Evolutionary conservation across 2,113 vertebrate genomes (phyloP).

Genomic region (Tiliqua scincoides): DNA sequence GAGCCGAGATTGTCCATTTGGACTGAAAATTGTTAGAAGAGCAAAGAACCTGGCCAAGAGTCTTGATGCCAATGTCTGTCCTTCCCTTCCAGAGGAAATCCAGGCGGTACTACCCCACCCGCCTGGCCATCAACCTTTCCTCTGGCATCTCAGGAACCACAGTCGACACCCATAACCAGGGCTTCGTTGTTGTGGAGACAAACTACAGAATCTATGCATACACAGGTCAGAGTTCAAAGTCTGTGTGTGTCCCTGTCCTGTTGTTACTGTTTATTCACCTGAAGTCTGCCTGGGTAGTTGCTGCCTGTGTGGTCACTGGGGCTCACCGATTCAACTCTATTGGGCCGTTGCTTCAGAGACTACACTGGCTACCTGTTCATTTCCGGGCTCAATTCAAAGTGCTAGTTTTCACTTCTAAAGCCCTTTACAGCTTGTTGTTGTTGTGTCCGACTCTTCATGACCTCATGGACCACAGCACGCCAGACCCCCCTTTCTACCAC

Average conservation of each 20-base stretch:
- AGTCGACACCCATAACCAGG: constrained; percentile 72
- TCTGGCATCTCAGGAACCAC: constrained; percentile 82
- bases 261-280: no score
- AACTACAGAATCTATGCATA: constrained; percentile 93
- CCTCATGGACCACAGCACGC: no score
- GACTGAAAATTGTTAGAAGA: background rate
- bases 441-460: no score
- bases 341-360: no score
- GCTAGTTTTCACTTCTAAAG: no score
- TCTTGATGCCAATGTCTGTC: background rate
- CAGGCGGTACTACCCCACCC: constrained; percentile 89
- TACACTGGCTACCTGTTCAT: no score
- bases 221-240: constrained; percentile 77
- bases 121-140: constrained; percentile 89
- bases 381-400: no score
- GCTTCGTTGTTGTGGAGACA: constrained; percentile 91
- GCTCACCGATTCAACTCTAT: no score
- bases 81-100: constrained; percentile 84
- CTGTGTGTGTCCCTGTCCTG: background rate
- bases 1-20: background rate
- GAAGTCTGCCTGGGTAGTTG: no score
- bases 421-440: no score
- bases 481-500: no score
- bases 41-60: background rate
- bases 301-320: no score